Percentiles rank a stretch among this genome's conserved stretches.
These are phyloP conservation scores for Diabrotica undecimpunctata DNA, from an alignment of 1,140 invertebrate genomes.

Conservation along the genomic window DNA sequence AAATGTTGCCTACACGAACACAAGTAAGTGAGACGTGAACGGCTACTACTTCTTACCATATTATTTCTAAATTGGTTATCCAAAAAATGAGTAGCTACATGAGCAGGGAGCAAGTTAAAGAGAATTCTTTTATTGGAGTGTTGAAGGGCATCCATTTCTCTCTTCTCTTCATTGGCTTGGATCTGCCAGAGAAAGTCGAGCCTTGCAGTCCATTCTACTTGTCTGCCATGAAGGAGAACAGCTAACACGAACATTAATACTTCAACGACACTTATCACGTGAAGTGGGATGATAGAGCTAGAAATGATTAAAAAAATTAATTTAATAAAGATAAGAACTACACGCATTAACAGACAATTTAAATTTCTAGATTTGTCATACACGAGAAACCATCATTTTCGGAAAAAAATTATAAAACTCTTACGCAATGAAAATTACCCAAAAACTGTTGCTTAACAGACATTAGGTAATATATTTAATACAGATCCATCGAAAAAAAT, in stretches of 20 bases:
- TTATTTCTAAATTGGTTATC: constrained; percentile 84
- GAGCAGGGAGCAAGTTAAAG: constrained; percentile 88
- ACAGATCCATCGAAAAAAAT: too few relatives aligned
- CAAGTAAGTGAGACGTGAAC: not conserved
- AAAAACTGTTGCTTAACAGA: too few relatives aligned
- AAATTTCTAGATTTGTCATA: too few relatives aligned
- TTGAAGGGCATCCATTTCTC: constrained; percentile 87
- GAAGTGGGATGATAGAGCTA: constrained; percentile 58
- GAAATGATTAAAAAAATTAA: not conserved
- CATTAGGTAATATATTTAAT: too few relatives aligned
- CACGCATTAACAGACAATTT: too few relatives aligned
- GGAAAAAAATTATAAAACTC: too few relatives aligned
- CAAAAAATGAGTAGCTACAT: constrained; percentile 90
- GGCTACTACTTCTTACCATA: constrained; percentile 59
- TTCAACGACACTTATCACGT: constrained; percentile 64
- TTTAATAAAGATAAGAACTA: too few relatives aligned
- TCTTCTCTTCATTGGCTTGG: constrained; percentile 82
- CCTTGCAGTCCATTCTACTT: constrained; percentile 81
- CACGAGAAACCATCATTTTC: too few relatives aligned
- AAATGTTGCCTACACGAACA: constrained; percentile 38
- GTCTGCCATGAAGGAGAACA: constrained; percentile 75
- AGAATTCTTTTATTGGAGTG: constrained; percentile 83
- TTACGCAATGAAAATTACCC: too few relatives aligned
- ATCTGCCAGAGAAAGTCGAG: constrained; percentile 86
- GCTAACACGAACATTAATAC: constrained; percentile 78